Evolutionary conservation across 2,113 vertebrate species (phyloP), one percentile per base, ranked within the genome.

Genomic region (Takifugu flavidus): DNA sequence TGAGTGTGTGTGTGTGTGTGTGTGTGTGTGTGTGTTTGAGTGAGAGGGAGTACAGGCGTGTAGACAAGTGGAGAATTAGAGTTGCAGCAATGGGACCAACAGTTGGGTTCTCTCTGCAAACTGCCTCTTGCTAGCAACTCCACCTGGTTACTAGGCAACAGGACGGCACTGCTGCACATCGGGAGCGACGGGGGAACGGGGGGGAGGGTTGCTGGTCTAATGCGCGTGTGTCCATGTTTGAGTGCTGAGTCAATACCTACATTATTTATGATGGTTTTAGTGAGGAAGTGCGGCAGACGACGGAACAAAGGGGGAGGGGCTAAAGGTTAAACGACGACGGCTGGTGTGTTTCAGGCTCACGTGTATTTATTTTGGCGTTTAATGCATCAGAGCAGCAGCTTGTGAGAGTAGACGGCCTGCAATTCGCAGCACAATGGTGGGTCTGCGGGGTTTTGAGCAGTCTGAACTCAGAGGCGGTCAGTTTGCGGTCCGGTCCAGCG

Each of bases 101-200:
- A 56, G 65, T 80, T 67, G 82, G 79, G 76, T 72, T 77, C 67
- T 82, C 76, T 81, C 26, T 0, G 56, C 57, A 20, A 70, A 69
- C 57, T 69, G 49, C 44, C 71, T 77, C 62, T 73, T 73, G 74
- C 80, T 80, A 77, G 72, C 72, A 87, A 86, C 80, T 84, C 76
- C 81, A 88, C 86, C 88, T 86, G 83, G 86, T 89, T 88, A 79
- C 86, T 81, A 89, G 83, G 86, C 86, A 89, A 89, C 84, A 87
- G 72, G 76, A 72, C 56, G 65, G 78, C 79, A 70, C 68, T 71
- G 78, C 82, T 77, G 78, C 79, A 78, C 70, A 70, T 55, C 31
- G 62, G 71, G 7, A 70, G 64, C 3, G 57, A 13, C 46, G 42
- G 60, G 69, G 70, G 46, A 65, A 53, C 61, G 46, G 67, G 70